These are phyloP conservation scores for Gandaritis pyraliata DNA, from an alignment of 2,888 invertebrate genomes.

Conservation along the genomic window DNA sequence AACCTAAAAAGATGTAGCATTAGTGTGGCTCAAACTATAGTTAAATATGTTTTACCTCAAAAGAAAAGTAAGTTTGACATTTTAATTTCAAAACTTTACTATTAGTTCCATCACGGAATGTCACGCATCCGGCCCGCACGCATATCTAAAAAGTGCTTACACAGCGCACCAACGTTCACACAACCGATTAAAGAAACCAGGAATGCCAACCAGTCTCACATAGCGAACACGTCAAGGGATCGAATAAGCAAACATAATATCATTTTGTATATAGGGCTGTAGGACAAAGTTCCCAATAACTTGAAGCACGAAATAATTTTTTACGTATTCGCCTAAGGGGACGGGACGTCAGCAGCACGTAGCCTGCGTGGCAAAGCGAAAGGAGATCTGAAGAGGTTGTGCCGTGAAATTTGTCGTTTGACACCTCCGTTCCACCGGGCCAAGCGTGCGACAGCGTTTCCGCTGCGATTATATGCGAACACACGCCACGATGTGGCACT, in stretches of 20 bases:
- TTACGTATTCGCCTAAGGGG: constrained; percentile 45
- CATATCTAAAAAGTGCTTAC: constrained; percentile 31
- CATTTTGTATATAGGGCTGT: too few species aligned
- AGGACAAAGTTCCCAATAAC: constrained; percentile 27
- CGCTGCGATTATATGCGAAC: constrained; percentile 61
- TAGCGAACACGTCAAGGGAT: constrained; percentile 30
- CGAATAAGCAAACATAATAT: constrained; percentile 27
- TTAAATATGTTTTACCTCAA: neutral
- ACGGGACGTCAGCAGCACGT: constrained; percentile 51
- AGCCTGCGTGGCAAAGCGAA: constrained; percentile 55
- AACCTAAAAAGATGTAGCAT: too few species aligned
- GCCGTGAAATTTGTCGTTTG: constrained; percentile 72
- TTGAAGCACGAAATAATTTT: constrained; percentile 45
- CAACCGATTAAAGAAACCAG: constrained; percentile 41
- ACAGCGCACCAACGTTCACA: constrained; percentile 38
- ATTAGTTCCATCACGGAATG: constrained; percentile 27
- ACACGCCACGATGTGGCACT: constrained; percentile 50
- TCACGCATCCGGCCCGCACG: constrained; percentile 31
- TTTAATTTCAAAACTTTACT: constrained; percentile 29
- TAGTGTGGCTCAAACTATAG: neutral
- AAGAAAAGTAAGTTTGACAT: constrained; percentile 23
- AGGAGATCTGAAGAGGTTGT: constrained; percentile 58
- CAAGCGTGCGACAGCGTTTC: constrained; percentile 56
- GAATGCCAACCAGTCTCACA: constrained; percentile 32
- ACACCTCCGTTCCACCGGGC: constrained; percentile 66